These are phyloP conservation scores for Drosophila suboccidentalis DNA, from an alignment of 2,888 invertebrate genomes.

Conservation along the genomic window DNA sequence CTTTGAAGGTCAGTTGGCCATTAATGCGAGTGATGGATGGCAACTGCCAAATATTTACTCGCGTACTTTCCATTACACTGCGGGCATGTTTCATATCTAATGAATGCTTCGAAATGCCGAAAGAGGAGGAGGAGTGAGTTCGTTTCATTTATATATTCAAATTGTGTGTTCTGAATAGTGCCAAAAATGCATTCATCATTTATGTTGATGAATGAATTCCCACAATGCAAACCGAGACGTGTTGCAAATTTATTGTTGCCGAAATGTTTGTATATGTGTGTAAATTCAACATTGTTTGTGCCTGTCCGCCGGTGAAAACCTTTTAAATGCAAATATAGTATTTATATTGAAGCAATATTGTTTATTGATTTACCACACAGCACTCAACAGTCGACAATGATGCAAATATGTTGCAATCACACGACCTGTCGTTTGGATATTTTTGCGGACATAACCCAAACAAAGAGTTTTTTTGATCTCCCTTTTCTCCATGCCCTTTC, in stretches of 20 bases:
- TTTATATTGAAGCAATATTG: constrained; percentile 57
- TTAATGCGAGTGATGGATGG: constrained; percentile 48
- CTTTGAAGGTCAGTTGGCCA: constrained; percentile 61
- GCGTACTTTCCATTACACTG: constrained; percentile 3
- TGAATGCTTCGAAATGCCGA: background rate
- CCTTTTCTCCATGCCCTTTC: no score
- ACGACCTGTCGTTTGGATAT: constrained; percentile 15
- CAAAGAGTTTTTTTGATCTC: constrained; percentile 3
- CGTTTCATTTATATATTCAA: constrained; percentile 19
- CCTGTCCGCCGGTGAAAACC: constrained; percentile 35
- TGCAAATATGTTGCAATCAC: constrained; percentile 28
- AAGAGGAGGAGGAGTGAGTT: background rate
- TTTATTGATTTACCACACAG: constrained; percentile 61
- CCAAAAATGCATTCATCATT: constrained; percentile 58
- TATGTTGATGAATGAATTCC: constrained; percentile 32
- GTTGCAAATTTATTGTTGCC: constrained; percentile 46
- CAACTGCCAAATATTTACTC: constrained; percentile 19
- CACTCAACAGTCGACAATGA: background rate
- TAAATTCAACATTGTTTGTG: constrained; percentile 26
- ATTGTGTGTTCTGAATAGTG: constrained; percentile 29
- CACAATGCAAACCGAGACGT: constrained; percentile 19
- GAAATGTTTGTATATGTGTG: constrained; percentile 17
- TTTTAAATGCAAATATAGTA: constrained; percentile 62
- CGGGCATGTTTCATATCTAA: constrained; percentile 16
- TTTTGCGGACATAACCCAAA: constrained; percentile 6